phyloP scores from a whole-genome alignment of 2,113 vertebrate genomes.

The Corythoichthys intestinalis region DNA sequence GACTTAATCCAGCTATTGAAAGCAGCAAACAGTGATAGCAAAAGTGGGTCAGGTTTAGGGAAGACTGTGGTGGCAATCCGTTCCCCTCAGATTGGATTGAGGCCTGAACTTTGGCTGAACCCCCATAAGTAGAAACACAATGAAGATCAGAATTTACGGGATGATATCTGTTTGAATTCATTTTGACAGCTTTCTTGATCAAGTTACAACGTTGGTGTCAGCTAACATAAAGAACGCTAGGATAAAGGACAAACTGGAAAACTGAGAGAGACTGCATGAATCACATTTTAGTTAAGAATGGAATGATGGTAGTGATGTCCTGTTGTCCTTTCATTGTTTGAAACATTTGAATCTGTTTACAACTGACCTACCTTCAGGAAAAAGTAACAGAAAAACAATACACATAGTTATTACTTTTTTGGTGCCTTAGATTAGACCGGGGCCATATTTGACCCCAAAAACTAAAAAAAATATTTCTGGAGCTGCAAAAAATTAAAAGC shows the following conservation, averaged over 20 bases:
- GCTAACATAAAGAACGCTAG: slow-evolving; percentile 20
- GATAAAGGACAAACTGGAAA: slow-evolving; percentile 21
- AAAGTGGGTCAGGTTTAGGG: slow-evolving; percentile 68
- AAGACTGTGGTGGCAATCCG: slow-evolving; percentile 48
- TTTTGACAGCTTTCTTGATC: slow-evolving; percentile 48
- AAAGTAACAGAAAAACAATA: background rate
- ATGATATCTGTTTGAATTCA: slow-evolving; percentile 48
- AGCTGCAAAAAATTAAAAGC: no score
- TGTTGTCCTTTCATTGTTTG: background rate
- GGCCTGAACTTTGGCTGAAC: slow-evolving; percentile 71
- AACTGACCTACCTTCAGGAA: background rate
- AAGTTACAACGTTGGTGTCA: slow-evolving; percentile 32
- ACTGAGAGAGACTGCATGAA: slow-evolving; percentile 5
- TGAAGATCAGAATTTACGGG: slow-evolving; percentile 30
- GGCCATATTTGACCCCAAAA: no score
- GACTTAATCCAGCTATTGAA: slow-evolving; percentile 66
- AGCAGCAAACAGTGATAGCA: slow-evolving; percentile 51
- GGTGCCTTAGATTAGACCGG: no score
- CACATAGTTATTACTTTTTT: no score
- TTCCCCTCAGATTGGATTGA: slow-evolving; percentile 56
- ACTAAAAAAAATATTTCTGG: no score
- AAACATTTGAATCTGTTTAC: background rate
- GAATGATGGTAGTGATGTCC: background rate
- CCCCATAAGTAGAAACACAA: slow-evolving; percentile 38
- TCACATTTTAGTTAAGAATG: background rate